Conservation (phyloP, 2,888 invertebrate genomes). For the Seira ritae region DNA sequence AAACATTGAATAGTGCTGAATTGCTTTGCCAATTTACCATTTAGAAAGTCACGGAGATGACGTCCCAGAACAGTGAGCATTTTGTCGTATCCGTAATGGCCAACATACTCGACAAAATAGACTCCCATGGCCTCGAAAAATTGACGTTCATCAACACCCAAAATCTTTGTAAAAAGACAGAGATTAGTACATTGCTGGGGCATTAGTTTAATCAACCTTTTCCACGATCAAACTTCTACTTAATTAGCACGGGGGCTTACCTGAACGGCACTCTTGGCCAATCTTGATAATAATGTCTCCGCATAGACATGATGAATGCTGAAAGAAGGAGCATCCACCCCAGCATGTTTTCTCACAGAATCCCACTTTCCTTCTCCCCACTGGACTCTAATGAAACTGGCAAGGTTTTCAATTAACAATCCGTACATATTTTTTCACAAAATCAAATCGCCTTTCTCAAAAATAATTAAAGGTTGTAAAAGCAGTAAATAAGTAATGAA, state of each 20-base stretch:
- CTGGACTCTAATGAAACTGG: conserved; percentile 92
- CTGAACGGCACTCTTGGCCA: conserved; percentile 91
- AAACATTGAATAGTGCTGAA: background rate
- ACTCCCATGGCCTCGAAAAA: conserved; percentile 97
- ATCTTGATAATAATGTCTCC: conserved; percentile 88
- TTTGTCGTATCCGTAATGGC: conserved; percentile 87
- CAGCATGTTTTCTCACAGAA: conserved; percentile 88
- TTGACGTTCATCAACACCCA: conserved; percentile 90
- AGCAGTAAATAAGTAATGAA: no score
- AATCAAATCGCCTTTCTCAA: background rate
- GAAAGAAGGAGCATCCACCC: conserved; percentile 89
- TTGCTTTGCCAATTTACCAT: conserved; percentile 79
- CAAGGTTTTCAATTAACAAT: conserved; percentile 93
- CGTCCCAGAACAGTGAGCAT: conserved; percentile 92
- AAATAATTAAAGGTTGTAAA: no score
- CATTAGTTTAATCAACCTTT: background rate
- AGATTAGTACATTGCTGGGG: conserved; percentile 63
- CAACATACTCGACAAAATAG: conserved; percentile 94
- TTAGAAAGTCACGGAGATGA: conserved; percentile 96
- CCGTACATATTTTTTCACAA: conserved; percentile 87
- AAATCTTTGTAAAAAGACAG: conserved; percentile 80
- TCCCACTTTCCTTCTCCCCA: conserved; percentile 98
- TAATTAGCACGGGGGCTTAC: no score
- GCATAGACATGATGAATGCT: conserved; percentile 95
- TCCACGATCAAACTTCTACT: no score